Conservation (phyloP, 2,113 vertebrate genomes). For the Macrotus californicus region DNA sequence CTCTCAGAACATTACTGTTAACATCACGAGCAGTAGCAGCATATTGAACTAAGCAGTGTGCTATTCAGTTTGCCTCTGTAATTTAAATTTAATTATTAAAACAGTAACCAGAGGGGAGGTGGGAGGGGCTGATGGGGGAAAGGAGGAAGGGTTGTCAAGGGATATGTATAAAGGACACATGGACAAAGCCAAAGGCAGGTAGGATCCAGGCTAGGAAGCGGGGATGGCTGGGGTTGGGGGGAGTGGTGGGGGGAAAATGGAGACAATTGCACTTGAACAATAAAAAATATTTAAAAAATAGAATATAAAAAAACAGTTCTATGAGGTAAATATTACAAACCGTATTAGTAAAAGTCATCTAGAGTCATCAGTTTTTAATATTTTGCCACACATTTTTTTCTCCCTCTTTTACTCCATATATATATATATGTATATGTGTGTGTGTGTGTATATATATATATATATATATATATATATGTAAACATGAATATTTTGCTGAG, state of each 20-base stretch:
- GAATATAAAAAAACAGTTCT: background rate
- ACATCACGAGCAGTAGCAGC: background rate
- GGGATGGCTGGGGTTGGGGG: no score
- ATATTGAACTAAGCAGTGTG: background rate
- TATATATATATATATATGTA: no score
- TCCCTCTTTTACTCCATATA: background rate
- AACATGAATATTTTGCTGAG: background rate
- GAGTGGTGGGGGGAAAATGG: no score
- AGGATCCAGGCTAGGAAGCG: no score
- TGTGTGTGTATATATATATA: background rate
- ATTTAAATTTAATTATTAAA: conserved; percentile 28
- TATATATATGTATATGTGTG: background rate
- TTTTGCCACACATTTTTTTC: background rate
- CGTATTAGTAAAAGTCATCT: background rate
- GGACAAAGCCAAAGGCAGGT: no score
- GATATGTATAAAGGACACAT: no score
- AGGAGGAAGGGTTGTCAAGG: no score
- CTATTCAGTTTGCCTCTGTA: background rate
- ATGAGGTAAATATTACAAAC: background rate
- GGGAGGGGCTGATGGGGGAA: no score
- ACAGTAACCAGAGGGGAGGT: background rate
- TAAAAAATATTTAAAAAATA: no score
- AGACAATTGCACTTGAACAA: no score
- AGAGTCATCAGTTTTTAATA: background rate
- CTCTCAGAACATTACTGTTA: background rate